Evolutionary conservation across 2,113 vertebrate genomes (phyloP).

Genomic region (Indicator indicator): DNA sequence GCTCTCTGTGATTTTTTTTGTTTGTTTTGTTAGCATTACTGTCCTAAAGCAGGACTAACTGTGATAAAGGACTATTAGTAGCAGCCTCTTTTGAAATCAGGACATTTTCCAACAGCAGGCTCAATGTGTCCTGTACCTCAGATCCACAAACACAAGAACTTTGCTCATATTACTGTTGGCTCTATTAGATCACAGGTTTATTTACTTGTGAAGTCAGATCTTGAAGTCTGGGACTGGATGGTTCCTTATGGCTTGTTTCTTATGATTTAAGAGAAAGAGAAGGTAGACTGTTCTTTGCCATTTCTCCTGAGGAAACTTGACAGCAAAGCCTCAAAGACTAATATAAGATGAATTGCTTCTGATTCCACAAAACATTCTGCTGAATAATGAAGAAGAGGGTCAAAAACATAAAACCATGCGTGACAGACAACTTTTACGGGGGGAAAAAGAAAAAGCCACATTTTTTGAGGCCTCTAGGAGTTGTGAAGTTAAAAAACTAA

Average conservation of each 20-base stretch:
- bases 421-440: not conserved
- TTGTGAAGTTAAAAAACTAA: not conserved
- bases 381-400: not conserved
- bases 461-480: not conserved
- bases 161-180: not conserved
- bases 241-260: not conserved
- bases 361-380: not conserved
- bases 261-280: not conserved
- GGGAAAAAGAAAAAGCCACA: not conserved
- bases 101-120: not conserved
- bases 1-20: not conserved
- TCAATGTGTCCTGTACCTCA: not conserved
- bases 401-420: not conserved
- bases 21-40: not conserved
- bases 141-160: not conserved
- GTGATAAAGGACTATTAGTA: not conserved
- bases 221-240: not conserved
- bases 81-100: not conserved
- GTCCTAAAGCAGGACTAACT: not conserved
- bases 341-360: not conserved
- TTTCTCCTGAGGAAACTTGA: not conserved
- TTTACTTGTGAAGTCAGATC: not conserved
- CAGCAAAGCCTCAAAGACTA: not conserved
- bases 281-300: not conserved
- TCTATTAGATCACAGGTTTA: not conserved